phyloP scores from a whole-genome alignment of 2,888 invertebrate genomes.

The Hypomecis atomaria region DNA sequence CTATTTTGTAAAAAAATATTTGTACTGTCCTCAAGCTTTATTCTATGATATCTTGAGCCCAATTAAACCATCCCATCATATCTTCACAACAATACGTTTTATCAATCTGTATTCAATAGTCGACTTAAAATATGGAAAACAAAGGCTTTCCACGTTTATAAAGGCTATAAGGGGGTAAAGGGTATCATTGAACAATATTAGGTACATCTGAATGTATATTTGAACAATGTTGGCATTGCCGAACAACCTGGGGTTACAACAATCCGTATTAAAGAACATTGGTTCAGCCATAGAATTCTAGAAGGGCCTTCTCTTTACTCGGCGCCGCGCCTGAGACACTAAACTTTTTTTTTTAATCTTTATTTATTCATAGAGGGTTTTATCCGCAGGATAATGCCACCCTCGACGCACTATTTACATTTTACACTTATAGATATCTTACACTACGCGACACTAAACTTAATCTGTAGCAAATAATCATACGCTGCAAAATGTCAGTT shows the following conservation, averaged over 20 bases:
- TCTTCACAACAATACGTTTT: conserved; percentile 53
- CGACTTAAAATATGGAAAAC: conserved; percentile 78
- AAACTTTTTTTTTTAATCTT: too few relatives aligned
- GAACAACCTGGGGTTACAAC: conserved; percentile 61
- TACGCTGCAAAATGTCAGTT: too few relatives aligned
- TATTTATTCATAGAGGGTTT: too few relatives aligned
- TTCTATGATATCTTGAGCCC: conserved; percentile 20
- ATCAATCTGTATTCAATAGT: conserved; percentile 57
- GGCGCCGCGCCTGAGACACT: too few relatives aligned
- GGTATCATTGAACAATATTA: conserved; percentile 46
- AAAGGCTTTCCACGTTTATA: conserved; percentile 78
- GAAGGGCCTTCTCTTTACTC: too few relatives aligned
- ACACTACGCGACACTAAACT: too few relatives aligned
- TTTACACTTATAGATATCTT: too few relatives aligned
- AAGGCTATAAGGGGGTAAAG: conserved; percentile 71
- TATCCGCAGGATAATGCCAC: too few relatives aligned
- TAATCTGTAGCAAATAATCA: too few relatives aligned
- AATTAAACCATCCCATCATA: conserved; percentile 49
- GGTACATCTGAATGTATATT: conserved; percentile 40
- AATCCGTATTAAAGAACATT: conserved; percentile 68
- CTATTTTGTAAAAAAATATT: too few relatives aligned
- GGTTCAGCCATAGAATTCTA: conserved; percentile 27
- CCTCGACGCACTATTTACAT: too few relatives aligned
- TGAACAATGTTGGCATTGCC: conserved; percentile 33
- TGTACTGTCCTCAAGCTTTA: too few relatives aligned